Evolutionary conservation across 1,140 invertebrate genomes (phyloP).

Genomic region (Thaumetopoea pityocampa): DNA sequence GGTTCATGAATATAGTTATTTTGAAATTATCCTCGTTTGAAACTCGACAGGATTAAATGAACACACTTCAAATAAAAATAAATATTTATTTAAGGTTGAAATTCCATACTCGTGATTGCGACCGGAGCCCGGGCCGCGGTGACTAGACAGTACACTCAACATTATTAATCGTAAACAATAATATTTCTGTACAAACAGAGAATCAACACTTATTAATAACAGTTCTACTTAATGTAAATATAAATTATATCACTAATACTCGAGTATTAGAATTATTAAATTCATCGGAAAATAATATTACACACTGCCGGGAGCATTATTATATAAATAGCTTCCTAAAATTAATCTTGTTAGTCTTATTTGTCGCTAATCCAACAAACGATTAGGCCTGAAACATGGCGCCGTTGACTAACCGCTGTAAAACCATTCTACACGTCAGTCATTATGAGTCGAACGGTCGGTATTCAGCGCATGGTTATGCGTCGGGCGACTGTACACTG

Average conservation of each 20-base stretch:
- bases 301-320: slow-evolving; percentile 58
- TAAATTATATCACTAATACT: slow-evolving; percentile 71
- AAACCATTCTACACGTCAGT: slow-evolving; percentile 30
- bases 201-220: slow-evolving; percentile 71
- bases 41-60: slow-evolving; percentile 23
- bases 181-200: slow-evolving; percentile 68
- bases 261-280: slow-evolving; percentile 72
- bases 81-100: slow-evolving; percentile 68
- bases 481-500: slow-evolving; percentile 1
- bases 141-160: slow-evolving; percentile 75
- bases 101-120: slow-evolving; percentile 49
- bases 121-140: slow-evolving; percentile 67
- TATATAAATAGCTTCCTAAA: slow-evolving; percentile 45
- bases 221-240: slow-evolving; percentile 67
- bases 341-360: slow-evolving; percentile 69
- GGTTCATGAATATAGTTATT: slow-evolving; percentile 73
- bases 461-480: background rate
- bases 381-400: slow-evolving; percentile 28
- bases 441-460: slow-evolving; percentile 1
- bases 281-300: slow-evolving; percentile 66
- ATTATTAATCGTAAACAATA: slow-evolving; percentile 67
- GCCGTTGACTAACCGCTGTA: slow-evolving; percentile 33
- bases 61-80: slow-evolving; percentile 64
- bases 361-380: slow-evolving; percentile 46
- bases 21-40: slow-evolving; percentile 48